Evolutionary conservation across 2,888 invertebrate genomes (phyloP).

Genomic region (Leptura quadrifasciata): DNA sequence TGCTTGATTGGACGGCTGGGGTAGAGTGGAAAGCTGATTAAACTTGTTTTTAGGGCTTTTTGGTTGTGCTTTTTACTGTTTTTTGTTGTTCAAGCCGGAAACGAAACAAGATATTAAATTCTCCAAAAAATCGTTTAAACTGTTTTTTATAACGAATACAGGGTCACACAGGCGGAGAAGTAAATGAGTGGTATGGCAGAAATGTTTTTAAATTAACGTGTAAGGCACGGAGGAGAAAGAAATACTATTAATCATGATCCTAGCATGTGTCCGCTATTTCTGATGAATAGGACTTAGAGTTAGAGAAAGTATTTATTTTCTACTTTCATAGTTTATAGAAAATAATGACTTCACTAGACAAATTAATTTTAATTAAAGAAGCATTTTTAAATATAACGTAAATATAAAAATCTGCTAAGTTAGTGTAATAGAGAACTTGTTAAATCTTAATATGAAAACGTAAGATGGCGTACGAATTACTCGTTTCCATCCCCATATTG

Average conservation of each 20-base stretch:
- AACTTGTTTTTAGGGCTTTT: conserved; percentile 39
- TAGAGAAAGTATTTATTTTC: too few species aligned
- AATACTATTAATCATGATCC: not conserved
- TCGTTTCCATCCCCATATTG: too few species aligned
- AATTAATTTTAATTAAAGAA: too few species aligned
- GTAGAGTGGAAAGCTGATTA: conserved; percentile 32
- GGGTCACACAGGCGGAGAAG: not conserved
- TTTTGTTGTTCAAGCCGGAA: not conserved
- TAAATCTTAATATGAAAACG: too few species aligned
- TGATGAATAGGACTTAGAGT: not conserved
- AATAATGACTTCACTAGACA: too few species aligned
- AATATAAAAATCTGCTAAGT: too few species aligned
- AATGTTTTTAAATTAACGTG: not conserved
- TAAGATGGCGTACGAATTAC: too few species aligned
- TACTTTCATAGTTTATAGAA: too few species aligned
- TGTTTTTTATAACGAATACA: not conserved
- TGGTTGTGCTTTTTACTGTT: conserved; percentile 9
- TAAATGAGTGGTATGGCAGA: not conserved
- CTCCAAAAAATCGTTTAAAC: not conserved
- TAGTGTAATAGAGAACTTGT: too few species aligned
- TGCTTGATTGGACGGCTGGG: not conserved
- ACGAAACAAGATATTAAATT: conserved; percentile 7
- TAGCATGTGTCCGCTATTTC: not conserved
- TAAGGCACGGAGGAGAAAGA: not conserved
- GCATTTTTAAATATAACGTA: too few species aligned